Evolutionary conservation across 2,888 invertebrate species (phyloP).

Genomic region (Cantharis flavilabris): DNA sequence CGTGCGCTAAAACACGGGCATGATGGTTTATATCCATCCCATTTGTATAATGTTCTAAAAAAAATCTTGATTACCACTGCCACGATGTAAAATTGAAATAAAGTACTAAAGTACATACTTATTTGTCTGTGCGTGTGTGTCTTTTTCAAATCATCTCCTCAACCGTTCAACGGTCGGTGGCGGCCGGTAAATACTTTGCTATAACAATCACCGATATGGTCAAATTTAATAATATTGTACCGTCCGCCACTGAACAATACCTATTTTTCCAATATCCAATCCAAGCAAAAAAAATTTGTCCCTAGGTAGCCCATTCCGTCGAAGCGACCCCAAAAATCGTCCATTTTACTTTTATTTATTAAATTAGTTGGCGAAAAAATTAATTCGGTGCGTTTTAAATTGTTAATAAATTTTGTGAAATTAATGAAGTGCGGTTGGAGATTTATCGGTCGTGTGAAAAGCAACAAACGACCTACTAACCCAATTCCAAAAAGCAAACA

Average conservation of each 20-base stretch:
- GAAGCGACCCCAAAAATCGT: background rate
- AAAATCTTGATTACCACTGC: slow-evolving; percentile 50
- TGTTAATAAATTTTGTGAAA: background rate
- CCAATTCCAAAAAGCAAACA: slow-evolving; percentile 47
- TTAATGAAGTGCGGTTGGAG: background rate
- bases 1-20: slow-evolving; percentile 22
- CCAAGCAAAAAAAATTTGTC: background rate
- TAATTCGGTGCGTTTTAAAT: background rate
- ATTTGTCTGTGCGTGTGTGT: slow-evolving; percentile 36
- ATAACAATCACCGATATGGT: too few relatives aligned
- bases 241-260: too few relatives aligned
- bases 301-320: too few relatives aligned
- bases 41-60: slow-evolving; percentile 45
- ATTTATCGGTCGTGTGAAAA: slow-evolving; percentile 5
- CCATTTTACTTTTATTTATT: background rate
- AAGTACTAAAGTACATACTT: slow-evolving; percentile 38
- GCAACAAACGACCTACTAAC: slow-evolving; percentile 41
- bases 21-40: slow-evolving; percentile 34
- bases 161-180: background rate
- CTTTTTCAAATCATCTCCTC: slow-evolving; percentile 9
- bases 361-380: background rate
- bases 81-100: slow-evolving; percentile 47
- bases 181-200: too few relatives aligned
- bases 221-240: too few relatives aligned
- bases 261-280: too few relatives aligned